Conservation (phyloP, 2,888 invertebrate species). For the Ophraella communa region DNA sequence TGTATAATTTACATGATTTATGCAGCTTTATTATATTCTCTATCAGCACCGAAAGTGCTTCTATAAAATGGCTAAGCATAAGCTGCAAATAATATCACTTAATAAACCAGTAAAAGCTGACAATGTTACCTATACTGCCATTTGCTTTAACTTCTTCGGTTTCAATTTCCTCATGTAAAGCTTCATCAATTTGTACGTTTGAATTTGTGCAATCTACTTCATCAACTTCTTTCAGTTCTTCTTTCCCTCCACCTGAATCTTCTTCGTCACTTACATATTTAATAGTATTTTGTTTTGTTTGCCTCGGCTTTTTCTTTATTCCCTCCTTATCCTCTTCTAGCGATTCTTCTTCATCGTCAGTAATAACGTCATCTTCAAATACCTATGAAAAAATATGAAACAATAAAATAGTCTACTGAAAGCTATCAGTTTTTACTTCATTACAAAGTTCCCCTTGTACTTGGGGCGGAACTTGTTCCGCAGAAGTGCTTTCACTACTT, state of each 20-base stretch:
- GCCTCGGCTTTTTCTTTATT: constrained; percentile 41
- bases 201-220: constrained; percentile 11
- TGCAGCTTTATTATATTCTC: too few relatives aligned
- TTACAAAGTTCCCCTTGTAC: constrained; percentile 63
- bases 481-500: constrained; percentile 75
- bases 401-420: neutral
- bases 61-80: too few relatives aligned
- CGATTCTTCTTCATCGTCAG: constrained; percentile 52
- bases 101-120: too few relatives aligned
- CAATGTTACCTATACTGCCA: constrained; percentile 30
- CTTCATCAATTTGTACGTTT: constrained; percentile 31
- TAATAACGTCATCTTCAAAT: constrained; percentile 58
- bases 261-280: constrained; percentile 54
- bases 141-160: constrained; percentile 27
- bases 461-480: constrained; percentile 56
- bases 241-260: constrained; percentile 22
- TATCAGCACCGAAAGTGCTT: too few relatives aligned
- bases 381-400: constrained; percentile 46
- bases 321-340: constrained; percentile 55
- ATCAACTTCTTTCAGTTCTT: constrained; percentile 28
- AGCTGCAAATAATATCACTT: too few relatives aligned
- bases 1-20: too few relatives aligned
- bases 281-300: constrained; percentile 55
- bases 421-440: constrained; percentile 54
- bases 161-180: constrained; percentile 30